Percentiles rank a stretch among this genome's conserved stretches.
These are phyloP conservation scores for Drosophila ironensis DNA, from an alignment of 1,140 invertebrate genomes.

Conservation along the genomic window DNA sequence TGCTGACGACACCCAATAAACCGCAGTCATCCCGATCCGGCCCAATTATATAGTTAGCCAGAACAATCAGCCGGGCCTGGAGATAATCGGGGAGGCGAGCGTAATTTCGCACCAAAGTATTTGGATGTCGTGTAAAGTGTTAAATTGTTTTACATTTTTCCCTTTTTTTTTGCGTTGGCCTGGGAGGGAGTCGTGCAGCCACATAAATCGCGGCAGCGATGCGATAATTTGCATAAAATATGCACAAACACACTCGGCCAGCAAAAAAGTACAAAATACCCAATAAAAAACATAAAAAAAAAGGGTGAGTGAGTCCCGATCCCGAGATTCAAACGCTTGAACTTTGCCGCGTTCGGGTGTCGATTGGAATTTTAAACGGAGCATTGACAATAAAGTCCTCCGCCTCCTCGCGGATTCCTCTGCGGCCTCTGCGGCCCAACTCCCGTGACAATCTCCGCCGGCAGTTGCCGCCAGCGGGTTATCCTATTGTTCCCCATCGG, in stretches of 20 bases:
- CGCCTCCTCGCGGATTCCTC: not conserved
- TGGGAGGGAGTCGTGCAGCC: constrained; percentile 34
- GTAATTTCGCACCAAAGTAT: constrained; percentile 78
- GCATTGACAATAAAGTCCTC: constrained; percentile 60
- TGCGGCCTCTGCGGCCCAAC: not conserved
- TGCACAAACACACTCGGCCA: constrained; percentile 43
- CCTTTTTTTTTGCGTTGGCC: not conserved
- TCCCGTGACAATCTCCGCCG: constrained; percentile 6
- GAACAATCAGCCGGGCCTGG: constrained; percentile 67
- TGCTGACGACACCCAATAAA: constrained; percentile 78
- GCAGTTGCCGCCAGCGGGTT: not conserved
- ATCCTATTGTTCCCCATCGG: constrained; percentile 31
- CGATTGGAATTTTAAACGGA: constrained; percentile 81
- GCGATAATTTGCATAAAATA: constrained; percentile 79
- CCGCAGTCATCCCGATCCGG: too few species aligned
- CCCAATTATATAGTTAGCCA: constrained; percentile 6
- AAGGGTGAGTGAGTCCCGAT: not conserved
- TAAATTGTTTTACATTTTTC: constrained; percentile 77
- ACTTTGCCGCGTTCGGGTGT: constrained; percentile 72
- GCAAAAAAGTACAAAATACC: not conserved
- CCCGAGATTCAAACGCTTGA: constrained; percentile 35
- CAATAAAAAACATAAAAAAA: not conserved
- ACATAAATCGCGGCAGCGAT: constrained; percentile 63
- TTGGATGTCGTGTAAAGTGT: constrained; percentile 80
- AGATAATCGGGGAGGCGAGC: constrained; percentile 24